Base-by-base conservation (phyloP, 2,797 vertebrate species). In the Fistularia tabacaria region DNA sequence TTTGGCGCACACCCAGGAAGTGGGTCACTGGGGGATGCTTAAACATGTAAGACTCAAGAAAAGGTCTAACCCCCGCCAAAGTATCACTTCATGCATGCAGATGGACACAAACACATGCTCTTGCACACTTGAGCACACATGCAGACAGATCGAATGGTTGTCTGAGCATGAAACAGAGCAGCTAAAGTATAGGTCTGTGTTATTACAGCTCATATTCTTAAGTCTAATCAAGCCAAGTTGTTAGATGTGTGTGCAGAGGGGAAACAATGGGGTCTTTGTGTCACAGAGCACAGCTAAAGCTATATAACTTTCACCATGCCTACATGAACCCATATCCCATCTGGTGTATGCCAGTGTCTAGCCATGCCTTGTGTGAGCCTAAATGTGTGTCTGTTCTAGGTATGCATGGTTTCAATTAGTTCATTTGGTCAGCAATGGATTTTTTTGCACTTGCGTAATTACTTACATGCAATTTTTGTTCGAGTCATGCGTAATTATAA, bases 181-280 rank as follows among this genome's bases (percentile, higher is more conserved):
- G 64, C 46, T 67, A 57, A 58, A 79, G 82, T 76, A 46, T 62
- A 44, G 57, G 50, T 43, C 66, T 71, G 66, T 81, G 77, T 82
- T 79, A 82, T 83, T 83, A 55, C 66, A 85, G 73, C 71, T 71
- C 67, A 57, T 62, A 69, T 69, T 85, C 62, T 77, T 71, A 68
- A 71, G 61, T 70, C 59, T 77, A 86, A 86, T 84, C 82, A 84
- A 64, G 77, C 66, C 71, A 76, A 59, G 74, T 84, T 79, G 83
- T 74, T 68, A 68, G 68, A 57, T 75, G 54, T 69, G 79, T 67
- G 60, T 5, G 39, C 9, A 5, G 6, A 12, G 60, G 38, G 54
- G 68, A 64, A 80, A 87, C 81, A 85, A 84, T 62, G 46, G 59
- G 62, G 66, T 66, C 73, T 81, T 86, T 89, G 84, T 86, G 73